Evolutionary conservation across 2,888 invertebrate genomes (phyloP).

Genomic region (Mystacides longicornis): DNA sequence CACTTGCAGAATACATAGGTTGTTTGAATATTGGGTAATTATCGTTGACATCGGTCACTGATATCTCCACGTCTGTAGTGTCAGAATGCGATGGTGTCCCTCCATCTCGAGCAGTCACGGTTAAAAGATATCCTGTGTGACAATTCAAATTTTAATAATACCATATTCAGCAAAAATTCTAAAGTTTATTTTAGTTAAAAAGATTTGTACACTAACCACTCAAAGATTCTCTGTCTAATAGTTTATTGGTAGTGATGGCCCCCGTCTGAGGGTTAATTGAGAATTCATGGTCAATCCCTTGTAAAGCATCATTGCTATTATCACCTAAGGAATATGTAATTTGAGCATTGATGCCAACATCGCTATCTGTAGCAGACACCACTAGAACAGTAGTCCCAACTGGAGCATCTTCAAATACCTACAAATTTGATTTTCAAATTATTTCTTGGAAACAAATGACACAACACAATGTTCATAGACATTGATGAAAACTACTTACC

Average conservation of each 20-base stretch:
- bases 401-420: conserved; percentile 87
- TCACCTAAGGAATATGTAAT: conserved; percentile 69
- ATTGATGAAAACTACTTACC: conserved; percentile 39
- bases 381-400: conserved; percentile 87
- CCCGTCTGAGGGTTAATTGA: conserved; percentile 89
- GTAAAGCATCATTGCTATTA: conserved; percentile 55
- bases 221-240: conserved; percentile 77
- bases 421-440: conserved; percentile 21
- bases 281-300: conserved; percentile 64
- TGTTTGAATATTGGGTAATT: conserved; percentile 84
- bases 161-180: no score
- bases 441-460: not conserved
- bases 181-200: not conserved
- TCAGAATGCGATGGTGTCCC: conserved; percentile 87
- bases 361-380: conserved; percentile 87
- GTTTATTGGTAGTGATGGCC: conserved; percentile 78
- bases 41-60: conserved; percentile 93
- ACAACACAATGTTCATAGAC: not conserved
- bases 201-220: conserved; percentile 39
- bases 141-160: not conserved
- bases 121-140: conserved; percentile 65
- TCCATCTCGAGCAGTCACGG: conserved; percentile 88
- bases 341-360: conserved; percentile 91
- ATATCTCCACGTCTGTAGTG: conserved; percentile 92
- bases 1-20: conserved; percentile 70